Evolutionary conservation across 2,797 vertebrate species (phyloP), one percentile per base, ranked within the genome.

Genomic region (Sphenopsis melanotis): DNA sequence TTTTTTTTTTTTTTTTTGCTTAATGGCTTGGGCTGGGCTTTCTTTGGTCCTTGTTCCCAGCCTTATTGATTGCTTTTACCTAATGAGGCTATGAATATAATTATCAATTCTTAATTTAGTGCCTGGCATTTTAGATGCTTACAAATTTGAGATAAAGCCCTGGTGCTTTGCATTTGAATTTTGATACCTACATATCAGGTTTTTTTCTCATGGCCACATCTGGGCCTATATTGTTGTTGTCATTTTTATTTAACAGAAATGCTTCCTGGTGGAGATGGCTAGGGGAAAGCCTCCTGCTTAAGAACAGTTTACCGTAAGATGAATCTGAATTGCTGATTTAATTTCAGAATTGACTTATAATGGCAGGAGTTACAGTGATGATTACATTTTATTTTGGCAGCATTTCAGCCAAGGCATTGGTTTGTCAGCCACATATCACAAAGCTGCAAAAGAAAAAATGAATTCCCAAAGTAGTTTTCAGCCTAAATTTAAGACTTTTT

Each of bases 341-440:
- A 91, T 94, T 94, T 96, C 80, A 94, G 87, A 93, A 89, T 88
- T 91, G 53, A 46, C 80, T 86, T 93, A 82, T 0, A 93, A 76
- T 88, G 44, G 42, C 61, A 91, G 74, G 56, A 89, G 50, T 92
- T 92, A 66, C 19, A 69, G 44, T 32, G 68, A 53, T 82, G 19
- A 71, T 90, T 89, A 11, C 80, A 36, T 92, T 92, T 89, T 92
- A 60, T 94, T 93, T 94, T 90, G 77, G 80, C 76, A 93, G 69
- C 11, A 2, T 72, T 92, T 75, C 87, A 89, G 50, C 50, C 32
- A 70, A 78, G 32, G 41, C 55, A 55, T 50, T 0, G 1, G 15
- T 81, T 34, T 88, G 46, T 85, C 79, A 94, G 64, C 60, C 53
- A 39, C 24, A 2, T 85, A 75, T 44, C 50, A 81, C 37, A 82